Percentiles rank a stretch among this genome's conserved stretches.
These are phyloP conservation scores for Oopsacas minuta DNA, from an alignment of 37 sponge, comb jelly and placozoan species.

Conservation along the genomic window DNA sequence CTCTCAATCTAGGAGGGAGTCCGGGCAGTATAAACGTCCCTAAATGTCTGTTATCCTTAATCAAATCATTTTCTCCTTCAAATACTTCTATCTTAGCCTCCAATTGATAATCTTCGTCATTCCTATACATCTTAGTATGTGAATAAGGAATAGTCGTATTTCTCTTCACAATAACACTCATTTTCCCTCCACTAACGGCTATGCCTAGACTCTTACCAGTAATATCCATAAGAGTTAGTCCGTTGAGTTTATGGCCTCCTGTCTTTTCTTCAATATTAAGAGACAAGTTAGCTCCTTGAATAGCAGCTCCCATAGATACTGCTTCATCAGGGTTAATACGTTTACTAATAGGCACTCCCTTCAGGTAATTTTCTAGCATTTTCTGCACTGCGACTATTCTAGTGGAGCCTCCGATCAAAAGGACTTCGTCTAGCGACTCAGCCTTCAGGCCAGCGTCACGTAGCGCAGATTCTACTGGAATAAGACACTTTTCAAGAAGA, in stretches of 20 bases:
- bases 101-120: constrained; percentile 76
- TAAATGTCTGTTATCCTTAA: constrained; percentile 55
- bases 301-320: constrained; percentile 86
- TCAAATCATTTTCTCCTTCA: constrained; percentile 70
- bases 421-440: constrained; percentile 52
- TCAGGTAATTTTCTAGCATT: constrained; percentile 48
- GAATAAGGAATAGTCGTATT: constrained; percentile 86
- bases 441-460: constrained; percentile 47
- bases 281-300: constrained; percentile 77
- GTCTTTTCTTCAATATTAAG: constrained; percentile 38
- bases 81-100: constrained; percentile 64
- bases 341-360: constrained; percentile 54
- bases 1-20: constrained; percentile 57
- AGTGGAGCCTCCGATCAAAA: constrained; percentile 81
- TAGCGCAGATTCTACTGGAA: constrained; percentile 51
- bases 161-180: constrained; percentile 58
- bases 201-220: constrained; percentile 76
- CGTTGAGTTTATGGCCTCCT: constrained; percentile 24
- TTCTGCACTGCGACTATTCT: constrained; percentile 56
- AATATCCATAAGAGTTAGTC: constrained; percentile 86
- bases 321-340: constrained; percentile 88
- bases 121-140: constrained; percentile 59
- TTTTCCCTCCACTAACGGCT: constrained; percentile 61
- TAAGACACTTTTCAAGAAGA: constrained; percentile 47
- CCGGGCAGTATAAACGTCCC: constrained; percentile 69